Percentiles rank a stretch among this genome's conserved stretches.
phyloP scores from a whole-genome alignment of 2,113 vertebrate genomes.

The Chamaetylas fuelleborni region DNA sequence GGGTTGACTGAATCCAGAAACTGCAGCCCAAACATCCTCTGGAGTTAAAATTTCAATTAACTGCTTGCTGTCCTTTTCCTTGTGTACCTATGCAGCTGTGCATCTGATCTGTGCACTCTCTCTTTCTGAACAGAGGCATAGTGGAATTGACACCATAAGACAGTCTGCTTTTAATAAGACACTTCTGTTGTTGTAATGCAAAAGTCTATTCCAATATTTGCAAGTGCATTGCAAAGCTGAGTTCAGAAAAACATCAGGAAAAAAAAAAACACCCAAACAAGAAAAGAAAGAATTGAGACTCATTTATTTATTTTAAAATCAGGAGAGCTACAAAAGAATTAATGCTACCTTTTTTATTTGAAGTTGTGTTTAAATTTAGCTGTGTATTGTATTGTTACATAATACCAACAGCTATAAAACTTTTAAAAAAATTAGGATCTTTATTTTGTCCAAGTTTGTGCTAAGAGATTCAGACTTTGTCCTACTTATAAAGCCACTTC shows the following conservation, averaged over 20 bases:
- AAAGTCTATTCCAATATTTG: neutral
- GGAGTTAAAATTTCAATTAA: neutral
- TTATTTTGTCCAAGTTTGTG: conserved; percentile 32
- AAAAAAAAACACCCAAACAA: neutral
- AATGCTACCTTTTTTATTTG: neutral
- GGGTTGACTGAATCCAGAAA: neutral
- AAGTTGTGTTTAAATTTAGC: conserved; percentile 27
- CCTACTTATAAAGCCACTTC: conserved; percentile 56
- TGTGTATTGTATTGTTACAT: neutral
- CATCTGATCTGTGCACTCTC: neutral
- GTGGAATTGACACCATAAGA: neutral
- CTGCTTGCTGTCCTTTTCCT: neutral
- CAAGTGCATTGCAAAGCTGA: neutral
- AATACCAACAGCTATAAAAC: conserved; percentile 3
- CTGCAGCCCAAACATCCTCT: neutral
- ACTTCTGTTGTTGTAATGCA: neutral
- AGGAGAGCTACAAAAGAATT: neutral
- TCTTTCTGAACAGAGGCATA: neutral
- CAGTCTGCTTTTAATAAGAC: neutral
- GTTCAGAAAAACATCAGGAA: neutral
- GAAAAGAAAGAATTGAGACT: neutral
- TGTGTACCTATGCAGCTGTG: neutral
- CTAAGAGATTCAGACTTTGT: conserved; percentile 41
- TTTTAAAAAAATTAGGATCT: neutral
- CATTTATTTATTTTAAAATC: neutral